Conservation (phyloP, 30 jellyfish, hydroid and myxozoan genomes). For the Hydractinia echinata region DNA sequence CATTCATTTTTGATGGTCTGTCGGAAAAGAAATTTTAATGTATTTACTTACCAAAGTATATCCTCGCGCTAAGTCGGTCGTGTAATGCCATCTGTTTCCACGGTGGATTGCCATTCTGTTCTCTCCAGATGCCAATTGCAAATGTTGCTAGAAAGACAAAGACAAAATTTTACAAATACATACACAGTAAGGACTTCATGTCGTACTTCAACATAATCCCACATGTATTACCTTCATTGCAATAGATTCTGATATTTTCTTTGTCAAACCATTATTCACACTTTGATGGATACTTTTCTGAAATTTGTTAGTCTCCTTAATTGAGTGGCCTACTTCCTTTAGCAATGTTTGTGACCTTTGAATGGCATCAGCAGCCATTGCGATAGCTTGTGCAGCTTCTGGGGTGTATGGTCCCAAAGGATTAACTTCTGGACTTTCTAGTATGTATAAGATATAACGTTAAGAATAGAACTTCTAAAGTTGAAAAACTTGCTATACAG, state of each 20-base stretch:
- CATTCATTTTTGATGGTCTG: not conserved
- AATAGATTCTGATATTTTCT: conserved; percentile 77
- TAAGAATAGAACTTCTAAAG: too few relatives aligned
- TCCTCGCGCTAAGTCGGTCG: conserved; percentile 91
- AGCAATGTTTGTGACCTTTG: conserved; percentile 56
- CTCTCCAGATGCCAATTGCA: conserved; percentile 81
- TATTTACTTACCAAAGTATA: conserved; percentile 61
- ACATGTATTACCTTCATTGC: conserved; percentile 61
- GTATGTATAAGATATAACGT: not conserved
- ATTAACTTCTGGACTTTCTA: conserved; percentile 3
- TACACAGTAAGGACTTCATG: not conserved
- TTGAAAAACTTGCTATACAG: too few relatives aligned
- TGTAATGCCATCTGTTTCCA: conserved; percentile 91
- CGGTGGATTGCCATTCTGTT: conserved; percentile 75
- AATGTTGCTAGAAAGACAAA: conserved; percentile 61
- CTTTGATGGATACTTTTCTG: conserved; percentile 67
- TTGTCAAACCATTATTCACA: conserved; percentile 84
- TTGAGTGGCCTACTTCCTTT: conserved; percentile 56
- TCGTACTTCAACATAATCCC: not conserved
- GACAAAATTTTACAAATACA: not conserved
- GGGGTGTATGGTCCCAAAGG: conserved; percentile 92
- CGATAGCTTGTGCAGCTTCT: conserved; percentile 75
- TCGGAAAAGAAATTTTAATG: not conserved
- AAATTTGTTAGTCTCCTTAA: conserved; percentile 49
- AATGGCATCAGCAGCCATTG: conserved; percentile 76